phyloP scores from a whole-genome alignment of 2,113 vertebrate species.

The Pomatorhinus ruficollis region DNA sequence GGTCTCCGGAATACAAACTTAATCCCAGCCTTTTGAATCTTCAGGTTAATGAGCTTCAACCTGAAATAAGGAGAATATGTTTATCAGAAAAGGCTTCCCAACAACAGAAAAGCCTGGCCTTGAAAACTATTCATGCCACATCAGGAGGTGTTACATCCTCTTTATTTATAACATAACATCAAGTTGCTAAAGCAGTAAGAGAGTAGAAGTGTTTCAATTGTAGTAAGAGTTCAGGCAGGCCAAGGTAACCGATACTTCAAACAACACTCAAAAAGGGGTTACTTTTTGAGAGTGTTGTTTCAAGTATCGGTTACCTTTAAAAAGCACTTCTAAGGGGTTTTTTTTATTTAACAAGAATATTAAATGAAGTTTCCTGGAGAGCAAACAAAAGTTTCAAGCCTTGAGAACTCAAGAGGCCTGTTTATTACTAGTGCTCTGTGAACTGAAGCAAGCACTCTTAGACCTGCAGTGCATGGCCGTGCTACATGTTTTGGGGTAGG shows the following conservation, averaged over 20 bases:
- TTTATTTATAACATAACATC: neutral
- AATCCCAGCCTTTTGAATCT: neutral
- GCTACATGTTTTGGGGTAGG: fast-evolving
- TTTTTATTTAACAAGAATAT: neutral
- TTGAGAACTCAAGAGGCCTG: neutral
- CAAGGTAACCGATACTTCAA: neutral
- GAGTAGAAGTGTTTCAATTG: neutral
- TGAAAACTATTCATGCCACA: neutral
- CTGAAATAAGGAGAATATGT: neutral
- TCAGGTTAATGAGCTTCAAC: neutral
- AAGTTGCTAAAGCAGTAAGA: neutral
- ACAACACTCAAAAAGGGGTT: neutral
- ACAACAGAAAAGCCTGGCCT: neutral
- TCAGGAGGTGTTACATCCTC: neutral
- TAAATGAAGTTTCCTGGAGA: neutral
- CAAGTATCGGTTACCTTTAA: neutral
- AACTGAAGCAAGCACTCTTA: neutral
- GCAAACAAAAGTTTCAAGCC: neutral
- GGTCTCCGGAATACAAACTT: neutral
- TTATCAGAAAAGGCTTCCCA: neutral
- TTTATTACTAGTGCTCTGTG: neutral
- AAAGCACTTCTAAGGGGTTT: neutral
- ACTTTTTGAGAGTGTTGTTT: neutral
- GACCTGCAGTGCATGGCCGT: neutral
- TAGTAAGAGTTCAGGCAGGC: neutral